Evolutionary conservation across 2,797 vertebrate genomes (phyloP), one percentile per base, ranked within the genome.

Genomic region (Anguilla megastoma): DNA sequence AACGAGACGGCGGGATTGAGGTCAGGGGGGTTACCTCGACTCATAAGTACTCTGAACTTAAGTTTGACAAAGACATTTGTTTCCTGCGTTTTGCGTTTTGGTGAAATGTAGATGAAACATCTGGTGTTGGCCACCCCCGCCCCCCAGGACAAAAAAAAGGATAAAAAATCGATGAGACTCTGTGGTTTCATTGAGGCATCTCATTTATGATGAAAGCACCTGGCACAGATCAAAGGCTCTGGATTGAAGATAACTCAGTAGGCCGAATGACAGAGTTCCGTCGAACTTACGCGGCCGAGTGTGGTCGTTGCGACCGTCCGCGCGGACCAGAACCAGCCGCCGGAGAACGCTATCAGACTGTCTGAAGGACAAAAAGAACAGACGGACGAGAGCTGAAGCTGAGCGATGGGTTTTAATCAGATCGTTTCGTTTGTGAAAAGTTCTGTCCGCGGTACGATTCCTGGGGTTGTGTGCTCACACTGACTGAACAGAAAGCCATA

Each of bases 381-480:
- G 60, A 56, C 86, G 16, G 16, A 18, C 63, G 45, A 71, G 83
- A 85, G 33, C 14, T 58, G 54, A 33, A 54, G 30, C 41, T 24
- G 83, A 88, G 54, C 56, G 58, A 79, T 45, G 36, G 82, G 36
- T 52, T 88, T 87, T 85, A 56, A 58, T 52, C 63, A 66, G 63
- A 85, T 87, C 69, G 82, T 88, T 85, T 88, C 27, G 41, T 76
- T 85, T 76, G 1, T 63, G 52, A 85, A 21, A 58, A 60, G 58
- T 60, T 88, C 85, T 36, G 48, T 88, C 84, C 41, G 41, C 41
- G 41, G 41, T 60, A 30, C 76, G 87, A 58, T 71, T 85, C 85
- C 74, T 52, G 63, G 60, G 69, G 63, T 50, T 56, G 66, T 27
- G 66, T 84, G 56, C 82, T 88, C 80, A 69, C n/a, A 84, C 48